Percentiles rank a stretch among this genome's conserved stretches.
phyloP scores from a whole-genome alignment of 1,140 invertebrate genomes.

The Acarapis woodi region DNA sequence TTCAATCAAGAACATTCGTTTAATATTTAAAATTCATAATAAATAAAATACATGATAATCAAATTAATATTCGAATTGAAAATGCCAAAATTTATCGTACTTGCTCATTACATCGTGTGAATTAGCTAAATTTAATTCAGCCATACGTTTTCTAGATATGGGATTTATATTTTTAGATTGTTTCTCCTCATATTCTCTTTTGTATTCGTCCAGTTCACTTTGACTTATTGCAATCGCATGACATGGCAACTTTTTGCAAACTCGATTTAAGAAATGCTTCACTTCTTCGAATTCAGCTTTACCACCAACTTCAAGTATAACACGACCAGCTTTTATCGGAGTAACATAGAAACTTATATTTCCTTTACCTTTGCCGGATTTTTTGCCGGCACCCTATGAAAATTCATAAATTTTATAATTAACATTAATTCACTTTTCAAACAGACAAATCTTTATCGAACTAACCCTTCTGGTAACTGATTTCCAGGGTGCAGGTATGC shows the following conservation, averaged over 20 bases:
- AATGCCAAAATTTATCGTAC: neutral
- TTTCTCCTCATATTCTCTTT: slow-evolving; percentile 26
- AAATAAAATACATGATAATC: neutral
- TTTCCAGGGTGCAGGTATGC: slow-evolving; percentile 80
- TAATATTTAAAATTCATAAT: neutral
- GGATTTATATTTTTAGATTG: slow-evolving; percentile 49
- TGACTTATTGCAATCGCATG: slow-evolving; percentile 52
- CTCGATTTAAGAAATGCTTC: slow-evolving; percentile 15
- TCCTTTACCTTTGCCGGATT: slow-evolving; percentile 89
- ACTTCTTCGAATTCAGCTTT: slow-evolving; percentile 60
- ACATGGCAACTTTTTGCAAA: slow-evolving; percentile 49
- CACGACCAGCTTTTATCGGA: slow-evolving; percentile 56
- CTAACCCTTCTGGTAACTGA: slow-evolving; percentile 52
- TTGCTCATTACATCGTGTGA: neutral
- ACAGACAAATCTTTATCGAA: neutral
- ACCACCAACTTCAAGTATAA: slow-evolving; percentile 87
- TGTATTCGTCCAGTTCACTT: slow-evolving; percentile 34
- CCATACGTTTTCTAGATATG: slow-evolving; percentile 63
- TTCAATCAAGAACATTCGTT: no score
- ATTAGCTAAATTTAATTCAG: slow-evolving; percentile 53
- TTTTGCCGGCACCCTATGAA: slow-evolving; percentile 40
- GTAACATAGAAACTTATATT: slow-evolving; percentile 81
- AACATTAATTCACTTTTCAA: neutral
- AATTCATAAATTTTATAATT: neutral
- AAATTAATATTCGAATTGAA: neutral